phyloP scores from a whole-genome alignment of 2,797 vertebrate genomes.

The Amphiprion clarkii region DNA sequence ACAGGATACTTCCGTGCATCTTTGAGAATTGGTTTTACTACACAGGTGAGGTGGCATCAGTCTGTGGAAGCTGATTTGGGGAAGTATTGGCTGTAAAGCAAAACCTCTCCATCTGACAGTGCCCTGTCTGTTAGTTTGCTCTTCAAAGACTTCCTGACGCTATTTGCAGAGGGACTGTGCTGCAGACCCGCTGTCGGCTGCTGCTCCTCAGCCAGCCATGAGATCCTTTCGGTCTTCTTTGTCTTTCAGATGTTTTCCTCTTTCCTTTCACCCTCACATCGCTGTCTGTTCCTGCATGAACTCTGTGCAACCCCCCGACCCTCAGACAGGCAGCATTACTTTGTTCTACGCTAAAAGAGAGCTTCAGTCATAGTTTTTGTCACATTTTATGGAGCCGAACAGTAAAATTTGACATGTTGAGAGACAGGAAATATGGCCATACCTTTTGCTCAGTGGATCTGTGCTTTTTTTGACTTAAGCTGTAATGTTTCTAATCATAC shows the following conservation, averaged over 20 bases:
- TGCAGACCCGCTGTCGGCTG: constrained; percentile 58
- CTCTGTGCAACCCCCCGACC: not conserved
- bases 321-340: constrained; percentile 12
- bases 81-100: constrained; percentile 39
- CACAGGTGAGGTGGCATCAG: constrained; percentile 30
- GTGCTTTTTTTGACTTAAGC: not conserved
- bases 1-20: not conserved
- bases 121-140: constrained; percentile 65
- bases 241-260: constrained; percentile 38
- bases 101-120: constrained; percentile 64
- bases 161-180: constrained; percentile 73
- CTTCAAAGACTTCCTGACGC: constrained; percentile 74
- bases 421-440: constrained; percentile 15
- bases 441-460: constrained; percentile 25
- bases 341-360: constrained; percentile 37
- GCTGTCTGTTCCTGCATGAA: constrained; percentile 7
- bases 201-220: constrained; percentile 44
- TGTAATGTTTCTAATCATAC: constrained; percentile 48
- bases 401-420: constrained; percentile 47
- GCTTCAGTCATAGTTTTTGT: constrained; percentile 40
- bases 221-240: constrained; percentile 46
- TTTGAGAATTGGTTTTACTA: constrained; percentile 7
- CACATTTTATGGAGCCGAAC: constrained; percentile 33
- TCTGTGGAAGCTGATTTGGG: constrained; percentile 40
- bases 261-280: constrained; percentile 7